phyloP scores from a whole-genome alignment of 2,888 invertebrate species.

The Phlogophora meticulosa region DNA sequence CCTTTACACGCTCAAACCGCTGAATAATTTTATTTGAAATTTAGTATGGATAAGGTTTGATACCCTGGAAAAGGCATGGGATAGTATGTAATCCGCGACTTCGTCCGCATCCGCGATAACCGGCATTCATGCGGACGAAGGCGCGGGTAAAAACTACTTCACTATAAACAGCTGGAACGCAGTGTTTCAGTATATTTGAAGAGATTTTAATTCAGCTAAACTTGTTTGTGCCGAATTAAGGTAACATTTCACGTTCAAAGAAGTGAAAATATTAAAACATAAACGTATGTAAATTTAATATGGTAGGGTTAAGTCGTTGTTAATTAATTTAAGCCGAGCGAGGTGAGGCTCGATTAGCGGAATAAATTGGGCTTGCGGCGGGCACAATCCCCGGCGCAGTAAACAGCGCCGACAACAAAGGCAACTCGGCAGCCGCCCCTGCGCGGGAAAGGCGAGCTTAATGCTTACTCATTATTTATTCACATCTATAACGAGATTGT shows the following conservation, averaged over 20 bases:
- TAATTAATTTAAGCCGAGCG: slow-evolving; percentile 87
- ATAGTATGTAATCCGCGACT: too few relatives aligned
- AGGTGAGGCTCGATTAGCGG: slow-evolving; percentile 87
- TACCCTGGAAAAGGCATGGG: too few relatives aligned
- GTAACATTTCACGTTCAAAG: slow-evolving; percentile 44
- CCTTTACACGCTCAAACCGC: too few relatives aligned
- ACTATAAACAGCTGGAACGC: neutral
- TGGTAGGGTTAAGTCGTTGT: slow-evolving; percentile 81
- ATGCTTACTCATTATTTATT: slow-evolving; percentile 90
- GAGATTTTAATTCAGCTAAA: slow-evolving; percentile 4
- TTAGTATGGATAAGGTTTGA: too few relatives aligned
- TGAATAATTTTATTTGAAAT: too few relatives aligned
- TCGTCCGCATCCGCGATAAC: too few relatives aligned
- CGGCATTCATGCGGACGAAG: too few relatives aligned
- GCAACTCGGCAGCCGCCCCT: slow-evolving; percentile 78
- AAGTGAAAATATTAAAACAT: slow-evolving; percentile 55
- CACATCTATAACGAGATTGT: slow-evolving; percentile 90
- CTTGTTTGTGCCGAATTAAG: neutral
- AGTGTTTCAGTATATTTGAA: neutral
- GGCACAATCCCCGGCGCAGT: slow-evolving; percentile 84
- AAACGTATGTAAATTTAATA: slow-evolving; percentile 73
- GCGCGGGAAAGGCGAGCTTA: slow-evolving; percentile 81
- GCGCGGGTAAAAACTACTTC: neutral
- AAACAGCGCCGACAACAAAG: slow-evolving; percentile 88
- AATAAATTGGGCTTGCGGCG: slow-evolving; percentile 88